Evolutionary conservation across 2,113 vertebrate species (phyloP).

Genomic region (Thryonomys swinderianus): DNA sequence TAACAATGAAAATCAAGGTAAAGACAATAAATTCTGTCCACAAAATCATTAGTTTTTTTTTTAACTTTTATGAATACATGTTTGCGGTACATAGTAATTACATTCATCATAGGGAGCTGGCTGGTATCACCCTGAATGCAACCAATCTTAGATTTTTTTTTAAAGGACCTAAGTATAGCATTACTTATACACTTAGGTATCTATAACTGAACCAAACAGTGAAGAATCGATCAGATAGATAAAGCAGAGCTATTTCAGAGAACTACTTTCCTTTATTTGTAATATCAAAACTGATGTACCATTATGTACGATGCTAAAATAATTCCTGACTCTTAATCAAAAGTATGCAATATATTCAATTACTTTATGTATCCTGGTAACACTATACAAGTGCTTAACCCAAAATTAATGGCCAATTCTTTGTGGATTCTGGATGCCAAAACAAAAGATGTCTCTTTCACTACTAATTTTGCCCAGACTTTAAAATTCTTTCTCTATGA

Average conservation of each 20-base stretch:
- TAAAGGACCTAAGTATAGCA: background rate
- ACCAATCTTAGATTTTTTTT: background rate
- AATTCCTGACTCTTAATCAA: constrained; percentile 17
- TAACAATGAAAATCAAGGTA: background rate
- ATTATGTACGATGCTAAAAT: background rate
- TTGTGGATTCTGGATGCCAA: constrained; percentile 26
- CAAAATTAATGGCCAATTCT: background rate
- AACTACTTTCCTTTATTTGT: background rate
- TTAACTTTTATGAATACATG: background rate
- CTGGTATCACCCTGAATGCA: background rate
- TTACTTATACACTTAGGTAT: background rate
- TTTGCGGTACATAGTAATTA: background rate
- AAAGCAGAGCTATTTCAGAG: constrained; percentile 1
- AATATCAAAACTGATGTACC: constrained; percentile 20
- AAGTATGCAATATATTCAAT: background rate
- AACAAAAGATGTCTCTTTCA: constrained; percentile 57
- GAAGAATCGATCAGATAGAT: background rate
- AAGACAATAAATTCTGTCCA: background rate
- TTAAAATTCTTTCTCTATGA: constrained; percentile 47
- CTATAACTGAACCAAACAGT: background rate
- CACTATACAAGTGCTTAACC: constrained; percentile 9
- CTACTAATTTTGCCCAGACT: constrained; percentile 17
- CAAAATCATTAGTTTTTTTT: background rate
- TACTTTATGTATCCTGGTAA: background rate
- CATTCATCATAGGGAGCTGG: background rate